Evolutionary conservation across 2,888 invertebrate genomes (phyloP).

Genomic region (Scaptomyza cyrtandrae): DNA sequence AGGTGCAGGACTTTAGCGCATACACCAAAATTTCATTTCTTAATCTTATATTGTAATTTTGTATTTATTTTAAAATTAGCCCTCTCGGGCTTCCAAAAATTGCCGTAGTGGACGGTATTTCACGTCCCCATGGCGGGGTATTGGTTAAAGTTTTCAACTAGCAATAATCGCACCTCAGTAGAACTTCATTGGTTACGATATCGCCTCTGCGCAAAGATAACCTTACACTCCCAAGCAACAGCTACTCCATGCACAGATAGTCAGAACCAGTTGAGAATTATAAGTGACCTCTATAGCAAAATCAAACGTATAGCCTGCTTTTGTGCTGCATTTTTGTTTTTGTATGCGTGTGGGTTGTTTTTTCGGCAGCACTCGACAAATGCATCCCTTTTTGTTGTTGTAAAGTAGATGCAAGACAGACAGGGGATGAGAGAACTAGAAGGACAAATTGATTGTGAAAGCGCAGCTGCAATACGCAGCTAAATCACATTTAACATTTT

Average conservation of each 20-base stretch:
- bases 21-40: no score
- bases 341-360: conserved; percentile 11
- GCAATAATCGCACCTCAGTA: conserved; percentile 96
- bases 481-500: neutral
- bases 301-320: conserved; percentile 52
- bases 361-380: conserved; percentile 10
- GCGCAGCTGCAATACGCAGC: neutral
- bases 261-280: conserved; percentile 69
- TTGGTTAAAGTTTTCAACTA: conserved; percentile 97
- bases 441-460: conserved; percentile 4
- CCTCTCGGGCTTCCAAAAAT: conserved; percentile 91
- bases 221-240: rapidly evolving
- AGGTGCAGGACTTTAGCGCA: no score
- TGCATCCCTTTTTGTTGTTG: conserved; percentile 38
- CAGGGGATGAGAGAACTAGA: neutral
- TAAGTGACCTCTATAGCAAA: conserved; percentile 28
- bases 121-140: conserved; percentile 95
- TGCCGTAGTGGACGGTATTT: conserved; percentile 94
- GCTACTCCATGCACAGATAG: conserved; percentile 31
- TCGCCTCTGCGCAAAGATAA: conserved; percentile 96
- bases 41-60: no score
- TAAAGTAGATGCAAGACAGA: neutral
- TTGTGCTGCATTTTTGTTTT: conserved; percentile 36
- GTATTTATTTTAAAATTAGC: conserved; percentile 85
- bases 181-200: conserved; percentile 96